Evolutionary conservation across 2,113 vertebrate genomes (phyloP), one percentile per base, ranked within the genome.

Genomic region (Paraplagusia blochii): DNA sequence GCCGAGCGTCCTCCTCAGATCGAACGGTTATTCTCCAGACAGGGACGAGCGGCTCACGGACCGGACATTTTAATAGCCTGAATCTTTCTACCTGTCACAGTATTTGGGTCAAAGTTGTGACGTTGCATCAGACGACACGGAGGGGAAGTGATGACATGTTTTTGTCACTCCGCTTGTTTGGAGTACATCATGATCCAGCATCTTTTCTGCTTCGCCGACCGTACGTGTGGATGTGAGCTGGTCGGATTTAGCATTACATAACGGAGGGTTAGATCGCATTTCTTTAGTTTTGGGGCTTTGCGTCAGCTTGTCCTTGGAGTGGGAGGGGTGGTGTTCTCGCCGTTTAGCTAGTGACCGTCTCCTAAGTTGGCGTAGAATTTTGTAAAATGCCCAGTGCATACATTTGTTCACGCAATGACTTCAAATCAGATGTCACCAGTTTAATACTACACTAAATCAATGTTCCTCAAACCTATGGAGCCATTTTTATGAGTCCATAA

Each of bases 21-120:
- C 77, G 80, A 79, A 82, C 79, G 69, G 77, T 65, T 77, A 75
- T 79, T 80, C 81, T 83, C 65, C 59, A 71, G 68, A 44, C 66
- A 38, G 48, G 18, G 48, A 74, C 76, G 59, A 53, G 80, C 11
- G 58, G 61, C 44, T 9, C 55, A 58, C 66, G 58, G 66, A 77
- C 67, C 36, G 44, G 7, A 45, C 70, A 42, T 77, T 72, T 72
- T 71, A 65, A 79, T 74, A 67, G 53, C 49, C 50, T 38, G 60
- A 68, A 69, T 76, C 49, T 60, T 79, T 58, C 16, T 11, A 61
- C 40, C 74, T 59, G 65, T 68, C 77, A 33, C 19, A 22, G 22
- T 60, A 79, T 87, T 63, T 83, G 67, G 74, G 77, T 79, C 77
- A 79, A 46, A 74, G 67, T 58, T 49, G 45, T 0, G 47, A 12